phyloP scores from a whole-genome alignment of 1,140 invertebrate genomes.

The Schlechtendalia chinensis region DNA sequence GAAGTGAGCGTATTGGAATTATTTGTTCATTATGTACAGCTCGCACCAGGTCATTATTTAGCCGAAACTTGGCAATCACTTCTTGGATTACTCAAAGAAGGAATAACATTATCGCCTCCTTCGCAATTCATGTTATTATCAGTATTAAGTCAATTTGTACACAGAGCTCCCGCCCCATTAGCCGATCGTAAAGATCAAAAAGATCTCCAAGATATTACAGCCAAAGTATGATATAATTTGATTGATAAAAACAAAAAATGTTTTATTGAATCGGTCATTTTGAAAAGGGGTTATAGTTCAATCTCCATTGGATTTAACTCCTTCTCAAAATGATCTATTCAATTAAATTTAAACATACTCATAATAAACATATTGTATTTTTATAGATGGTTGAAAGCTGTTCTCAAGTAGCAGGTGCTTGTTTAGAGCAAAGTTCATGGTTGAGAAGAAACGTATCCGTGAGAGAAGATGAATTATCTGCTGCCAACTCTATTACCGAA shows the following conservation, averaged over 20 bases:
- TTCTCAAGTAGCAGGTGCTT: slow-evolving; percentile 82
- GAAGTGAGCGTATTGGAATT: slow-evolving; percentile 68
- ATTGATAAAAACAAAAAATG: slow-evolving; percentile 47
- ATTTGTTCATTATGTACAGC: slow-evolving; percentile 72
- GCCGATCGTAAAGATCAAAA: slow-evolving; percentile 80
- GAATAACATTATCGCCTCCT: slow-evolving; percentile 65
- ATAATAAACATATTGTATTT: not conserved
- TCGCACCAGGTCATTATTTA: slow-evolving; percentile 67
- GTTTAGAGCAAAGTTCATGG: slow-evolving; percentile 90
- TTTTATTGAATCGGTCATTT: no score
- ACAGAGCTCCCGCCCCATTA: slow-evolving; percentile 61
- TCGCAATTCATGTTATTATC: slow-evolving; percentile 80
- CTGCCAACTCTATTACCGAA: slow-evolving; percentile 50
- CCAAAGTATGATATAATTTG: slow-evolving; percentile 60
- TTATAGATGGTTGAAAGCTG: slow-evolving; percentile 74
- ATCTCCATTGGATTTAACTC: no score
- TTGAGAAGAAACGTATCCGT: slow-evolving; percentile 83
- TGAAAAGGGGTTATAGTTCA: no score
- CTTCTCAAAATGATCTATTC: no score
- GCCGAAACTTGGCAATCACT: slow-evolving; percentile 79
- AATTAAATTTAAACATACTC: no score
- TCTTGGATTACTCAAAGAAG: slow-evolving; percentile 76
- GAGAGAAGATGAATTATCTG: slow-evolving; percentile 66
- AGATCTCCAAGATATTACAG: slow-evolving; percentile 76
- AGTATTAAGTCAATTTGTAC: slow-evolving; percentile 83